Evolutionary conservation across 2,888 invertebrate genomes (phyloP).

Genomic region (Drosophila nr. perissopoda): DNA sequence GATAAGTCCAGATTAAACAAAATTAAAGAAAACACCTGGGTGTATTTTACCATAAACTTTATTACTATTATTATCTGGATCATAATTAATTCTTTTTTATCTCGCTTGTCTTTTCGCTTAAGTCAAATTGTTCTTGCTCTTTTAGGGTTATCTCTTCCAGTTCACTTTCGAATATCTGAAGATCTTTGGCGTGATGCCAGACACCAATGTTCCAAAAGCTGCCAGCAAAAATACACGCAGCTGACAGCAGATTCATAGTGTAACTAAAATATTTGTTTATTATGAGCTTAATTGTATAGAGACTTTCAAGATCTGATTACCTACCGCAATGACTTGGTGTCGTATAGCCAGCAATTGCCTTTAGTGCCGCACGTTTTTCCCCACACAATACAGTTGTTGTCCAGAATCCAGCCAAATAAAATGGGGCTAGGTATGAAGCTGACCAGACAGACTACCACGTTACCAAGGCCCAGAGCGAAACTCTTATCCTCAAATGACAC

Average conservation of each 20-base stretch:
- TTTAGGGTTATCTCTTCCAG: conserved; percentile 70
- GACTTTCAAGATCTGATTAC: conserved; percentile 51
- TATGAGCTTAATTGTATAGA: conserved; percentile 86
- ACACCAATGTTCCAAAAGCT: conserved; percentile 88
- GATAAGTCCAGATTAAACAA: conserved; percentile 3
- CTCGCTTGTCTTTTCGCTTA: conserved; percentile 15
- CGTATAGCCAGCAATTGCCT: conserved; percentile 91
- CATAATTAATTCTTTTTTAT: conserved; percentile 10
- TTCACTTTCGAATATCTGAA: conserved; percentile 89
- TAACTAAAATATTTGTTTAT: conserved; percentile 83
- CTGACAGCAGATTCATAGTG: conserved; percentile 86
- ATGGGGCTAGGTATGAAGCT: conserved; percentile 91
- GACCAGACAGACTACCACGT: conserved; percentile 88
- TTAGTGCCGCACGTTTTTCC: conserved; percentile 89
- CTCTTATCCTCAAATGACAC: conserved; percentile 89
- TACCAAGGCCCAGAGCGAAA: conserved; percentile 88
- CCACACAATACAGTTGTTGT: conserved; percentile 88
- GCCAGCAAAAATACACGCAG: conserved; percentile 87
- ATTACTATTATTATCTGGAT: background rate
- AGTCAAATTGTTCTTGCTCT: conserved; percentile 5
- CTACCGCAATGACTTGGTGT: conserved; percentile 86
- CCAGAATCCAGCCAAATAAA: conserved; percentile 89
- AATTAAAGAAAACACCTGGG: background rate
- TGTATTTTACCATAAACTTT: background rate
- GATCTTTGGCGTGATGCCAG: conserved; percentile 88